Base-by-base conservation (phyloP, 1,140 invertebrate species). In the Sinonovacula constricta region DNA sequence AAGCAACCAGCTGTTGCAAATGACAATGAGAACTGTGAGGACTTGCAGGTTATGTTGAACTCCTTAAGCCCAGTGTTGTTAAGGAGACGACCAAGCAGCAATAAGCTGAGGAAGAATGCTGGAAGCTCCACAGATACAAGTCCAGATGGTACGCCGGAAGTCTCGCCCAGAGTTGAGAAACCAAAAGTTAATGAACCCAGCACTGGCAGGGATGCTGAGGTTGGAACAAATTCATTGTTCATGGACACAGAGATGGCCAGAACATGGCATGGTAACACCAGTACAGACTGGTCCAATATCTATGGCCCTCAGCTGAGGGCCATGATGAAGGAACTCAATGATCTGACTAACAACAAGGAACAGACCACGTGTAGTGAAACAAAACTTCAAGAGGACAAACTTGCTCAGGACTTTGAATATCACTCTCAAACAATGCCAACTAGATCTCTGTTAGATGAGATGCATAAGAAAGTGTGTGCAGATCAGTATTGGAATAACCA, bases 1-100 rank as follows among this genome's bases (percentile, higher is more conserved):
- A 26, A 56, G 2, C 69, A 66, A 71, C 34, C 68, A 49, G 5
- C n/a, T 0, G 62, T 26, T 30, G 30, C 51, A 18, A 10, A 22
- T 39, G 54, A 65, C 18, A 56, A 66, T 53, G 86, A 86, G 49
- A 68, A 81, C 28, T 86, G 82, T 28, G 78, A 82, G 1, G 87
- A 88, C 68, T 83, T 87, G 74, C 86, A 87, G 59, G 81, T 88
- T 2, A 79, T 88, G 67, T 86, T 88, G 7, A 87, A 86, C 60
- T 80, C 87, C 4, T 78, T 85, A 3, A 88, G 86, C 66, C 87
- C 87, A 28, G 87, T 88, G 34, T 65, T 88, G 45, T 56, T 78
- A 30, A 71, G 86, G 22, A 82, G 87, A 28, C 70, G 63, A 59
- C 68, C 67, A 26, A 33, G 60, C 33, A 80, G 24, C 39, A 74